Evolutionary conservation across 2,888 invertebrate genomes (phyloP), one percentile per base, ranked within the genome.

Genomic region (Laothoe populi): DNA sequence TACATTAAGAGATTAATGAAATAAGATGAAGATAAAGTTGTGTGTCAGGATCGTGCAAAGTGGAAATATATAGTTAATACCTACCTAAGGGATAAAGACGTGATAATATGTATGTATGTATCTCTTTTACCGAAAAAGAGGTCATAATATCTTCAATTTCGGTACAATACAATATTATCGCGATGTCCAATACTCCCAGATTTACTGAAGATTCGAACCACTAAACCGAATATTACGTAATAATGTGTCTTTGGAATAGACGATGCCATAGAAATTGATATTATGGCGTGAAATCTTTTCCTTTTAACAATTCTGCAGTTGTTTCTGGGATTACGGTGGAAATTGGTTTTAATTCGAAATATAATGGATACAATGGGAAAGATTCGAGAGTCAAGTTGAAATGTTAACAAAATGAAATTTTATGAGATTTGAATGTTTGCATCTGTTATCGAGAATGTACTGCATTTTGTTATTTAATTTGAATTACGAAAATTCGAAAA

Each of bases 361-460:
- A 19, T 35, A 53, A 53, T 53, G 31, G 35, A 11, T 31, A 53
- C 31, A 19, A 35, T 31, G 45, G 13, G 35, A 16, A 7, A 16
- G 11, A 59, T 53, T 62, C 38, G 31, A 45, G 45, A 26, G 31
- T 35, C 10, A 53, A 53, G 35, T 35, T 31, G 31, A 53, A 35
- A 53, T 35, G 19, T 35, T 35, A 35, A 26, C 49, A 46, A 23
- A 16, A 31, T 16, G 26, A 8, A 24, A 31, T 53, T 53, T 26
- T 4, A 4, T 5, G 35, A 19, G 31, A 35, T 35, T 11, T 53
- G 19, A 19, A 19, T 31, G 16, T 8, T 35, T 53, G 8, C 3
- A 49, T 31, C 16, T 26, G 10, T 26, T 49, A 42, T 49, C 26
- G 8, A 2, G 45, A 21, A 7, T 45, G 1, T 8, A 21, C 8